Evolutionary conservation across 2,888 invertebrate species (phyloP), one percentile per base, ranked within the genome.

Genomic region (Phragmatobia fuliginosa): DNA sequence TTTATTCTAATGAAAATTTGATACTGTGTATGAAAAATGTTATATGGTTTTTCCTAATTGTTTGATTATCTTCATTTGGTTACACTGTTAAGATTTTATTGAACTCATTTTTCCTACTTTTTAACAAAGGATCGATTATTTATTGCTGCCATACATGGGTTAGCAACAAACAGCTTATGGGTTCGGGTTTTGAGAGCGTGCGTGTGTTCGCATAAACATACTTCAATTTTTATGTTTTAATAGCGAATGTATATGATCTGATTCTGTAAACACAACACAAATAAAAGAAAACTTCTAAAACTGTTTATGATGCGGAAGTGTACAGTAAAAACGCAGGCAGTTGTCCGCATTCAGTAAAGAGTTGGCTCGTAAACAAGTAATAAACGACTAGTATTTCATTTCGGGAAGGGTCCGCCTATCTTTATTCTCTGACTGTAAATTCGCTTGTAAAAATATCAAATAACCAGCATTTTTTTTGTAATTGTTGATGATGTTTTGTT

Each of bases 311-410:
- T 73, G 75, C 80, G 81, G 81, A 84, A 87, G 83, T 80, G 78
- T 71, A 74, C 76, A 83, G 87, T 84, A 87, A 85, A 83, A 87
- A 86, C 79, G 86, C 82, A 87, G 87, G 85, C 83, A 88, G 86
- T 86, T 87, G 87, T 85, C 83, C 82, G 77, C 77, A 79, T 85
- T 85, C 77, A 79, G 87, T 87, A 89, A 90, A 90, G 90, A 91
- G 90, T 90, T 90, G 83, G 82, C 86, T 90, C 90, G 88, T 92
- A 91, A 92, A 91, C 92, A 90, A 90, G 87, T 85, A 86, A 89
- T 92, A 91, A 91, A 90, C 81, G 83, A 87, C 85, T 84, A 86
- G 85, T 88, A 87, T 90, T 87, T 90, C 88, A 88, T 83, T 85
- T 86, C 78, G 75, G 77, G 76, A 81, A 86, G 85, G 84, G 79